These are phyloP conservation scores for Diglossa cyanea DNA, from an alignment of 2,797 vertebrate genomes.

Conservation along the genomic window DNA sequence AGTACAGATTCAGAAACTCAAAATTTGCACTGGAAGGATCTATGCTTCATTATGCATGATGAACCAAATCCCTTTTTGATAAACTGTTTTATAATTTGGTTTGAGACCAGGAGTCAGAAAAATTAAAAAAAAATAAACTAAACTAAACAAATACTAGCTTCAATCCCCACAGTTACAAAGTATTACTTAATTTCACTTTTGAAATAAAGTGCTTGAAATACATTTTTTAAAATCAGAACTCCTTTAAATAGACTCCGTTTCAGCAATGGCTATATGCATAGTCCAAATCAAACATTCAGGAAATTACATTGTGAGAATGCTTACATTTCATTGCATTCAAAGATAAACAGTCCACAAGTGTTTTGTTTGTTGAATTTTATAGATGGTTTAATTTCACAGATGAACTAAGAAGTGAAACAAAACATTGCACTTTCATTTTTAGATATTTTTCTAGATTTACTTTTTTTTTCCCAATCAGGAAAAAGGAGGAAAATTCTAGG, in stretches of 20 bases:
- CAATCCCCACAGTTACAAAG: neutral
- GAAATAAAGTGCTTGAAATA: neutral
- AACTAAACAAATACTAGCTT: neutral
- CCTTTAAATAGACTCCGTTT: neutral
- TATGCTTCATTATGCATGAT: neutral
- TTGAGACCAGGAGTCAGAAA: neutral
- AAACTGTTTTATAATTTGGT: neutral
- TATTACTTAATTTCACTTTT: neutral
- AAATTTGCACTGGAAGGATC: neutral
- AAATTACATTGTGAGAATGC: neutral
- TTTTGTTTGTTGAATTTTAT: neutral
- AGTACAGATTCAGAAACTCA: neutral
- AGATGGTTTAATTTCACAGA: neutral
- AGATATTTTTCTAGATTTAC: neutral
- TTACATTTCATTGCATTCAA: neutral
- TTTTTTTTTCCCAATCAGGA: neutral
- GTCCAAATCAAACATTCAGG: neutral
- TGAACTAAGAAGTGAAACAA: neutral
- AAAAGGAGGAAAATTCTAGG: neutral
- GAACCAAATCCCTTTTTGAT: neutral
- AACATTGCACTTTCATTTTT: neutral
- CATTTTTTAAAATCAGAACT: neutral
- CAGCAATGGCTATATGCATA: neutral
- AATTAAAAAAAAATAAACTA: neutral
- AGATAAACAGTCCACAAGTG: accelerated